These are phyloP conservation scores for Hypsopygia costalis DNA, from an alignment of 2,888 invertebrate genomes.

Conservation along the genomic window DNA sequence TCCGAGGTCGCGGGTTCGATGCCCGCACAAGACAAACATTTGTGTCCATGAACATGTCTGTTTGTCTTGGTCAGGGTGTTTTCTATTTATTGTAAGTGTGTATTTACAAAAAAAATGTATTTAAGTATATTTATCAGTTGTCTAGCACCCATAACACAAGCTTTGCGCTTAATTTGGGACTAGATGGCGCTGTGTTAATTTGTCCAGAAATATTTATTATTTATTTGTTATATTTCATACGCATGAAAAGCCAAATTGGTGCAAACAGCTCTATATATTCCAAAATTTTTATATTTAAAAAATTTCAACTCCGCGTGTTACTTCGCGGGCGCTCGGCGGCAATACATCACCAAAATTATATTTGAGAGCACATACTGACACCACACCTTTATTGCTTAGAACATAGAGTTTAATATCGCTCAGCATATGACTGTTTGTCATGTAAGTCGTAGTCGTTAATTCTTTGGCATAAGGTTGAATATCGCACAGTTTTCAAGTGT, in stretches of 20 bases:
- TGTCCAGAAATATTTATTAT: too few species aligned
- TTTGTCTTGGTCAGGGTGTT: too few species aligned
- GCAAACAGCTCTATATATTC: slow-evolving; percentile 12
- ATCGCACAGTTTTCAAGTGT: not conserved
- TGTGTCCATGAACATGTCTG: too few species aligned
- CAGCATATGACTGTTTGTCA: not conserved
- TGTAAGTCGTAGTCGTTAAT: not conserved
- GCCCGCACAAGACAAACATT: too few species aligned
- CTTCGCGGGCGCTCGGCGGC: slow-evolving; percentile 6
- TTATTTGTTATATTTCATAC: too few species aligned
- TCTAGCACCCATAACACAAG: too few species aligned
- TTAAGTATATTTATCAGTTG: too few species aligned
- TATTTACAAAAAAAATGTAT: too few species aligned
- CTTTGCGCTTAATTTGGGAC: too few species aligned
- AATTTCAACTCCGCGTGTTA: slow-evolving; percentile 5
- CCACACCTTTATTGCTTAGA: not conserved
- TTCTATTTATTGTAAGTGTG: too few species aligned
- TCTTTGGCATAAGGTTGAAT: not conserved
- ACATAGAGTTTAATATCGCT: slow-evolving; percentile 2
- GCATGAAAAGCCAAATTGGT: not conserved
- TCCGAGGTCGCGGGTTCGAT: too few species aligned
- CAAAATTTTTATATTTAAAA: slow-evolving; percentile 9
- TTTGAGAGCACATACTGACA: slow-evolving; percentile 12
- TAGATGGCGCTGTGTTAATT: too few species aligned
- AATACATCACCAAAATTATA: slow-evolving; percentile 14